These are phyloP conservation scores for Linnaemya vulpina DNA, from an alignment of 2,888 invertebrate species.

Conservation along the genomic window DNA sequence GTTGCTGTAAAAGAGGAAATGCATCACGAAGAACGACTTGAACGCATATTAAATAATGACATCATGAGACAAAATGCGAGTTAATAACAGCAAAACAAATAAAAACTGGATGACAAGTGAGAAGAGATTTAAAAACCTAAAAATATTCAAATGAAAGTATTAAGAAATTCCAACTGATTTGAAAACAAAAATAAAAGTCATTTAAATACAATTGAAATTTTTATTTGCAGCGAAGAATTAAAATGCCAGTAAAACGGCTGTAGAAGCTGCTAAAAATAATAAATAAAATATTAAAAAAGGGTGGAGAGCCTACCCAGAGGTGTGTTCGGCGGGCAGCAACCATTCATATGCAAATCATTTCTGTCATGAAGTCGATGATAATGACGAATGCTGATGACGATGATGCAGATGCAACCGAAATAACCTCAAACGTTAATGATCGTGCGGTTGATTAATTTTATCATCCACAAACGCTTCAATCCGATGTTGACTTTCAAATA, in stretches of 20 bases:
- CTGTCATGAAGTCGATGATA: slow-evolving; percentile 5
- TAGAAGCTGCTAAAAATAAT: not conserved
- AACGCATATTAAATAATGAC: slow-evolving; percentile 31
- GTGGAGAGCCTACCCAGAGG: not conserved
- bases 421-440: slow-evolving; percentile 24
- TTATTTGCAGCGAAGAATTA: too few species aligned
- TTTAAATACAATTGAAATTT: not conserved
- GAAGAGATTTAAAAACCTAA: too few species aligned
- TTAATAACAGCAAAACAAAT: not conserved
- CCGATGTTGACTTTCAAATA: not conserved
- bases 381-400: slow-evolving; percentile 10
- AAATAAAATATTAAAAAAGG: too few species aligned
- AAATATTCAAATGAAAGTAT: too few species aligned
- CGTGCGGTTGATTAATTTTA: not conserved
- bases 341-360: slow-evolving; percentile 22
- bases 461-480: not conserved
- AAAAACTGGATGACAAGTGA: not conserved
- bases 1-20: slow-evolving; percentile 14
- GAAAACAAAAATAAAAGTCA: too few species aligned
- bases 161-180: too few species aligned
- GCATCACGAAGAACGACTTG: not conserved
- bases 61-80: slow-evolving; percentile 13
- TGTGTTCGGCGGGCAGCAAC: not conserved
- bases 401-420: slow-evolving; percentile 44
- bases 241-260: too few species aligned